phyloP scores from a whole-genome alignment of 2,113 vertebrate species.

The Coregonus clupeaformis region DNA sequence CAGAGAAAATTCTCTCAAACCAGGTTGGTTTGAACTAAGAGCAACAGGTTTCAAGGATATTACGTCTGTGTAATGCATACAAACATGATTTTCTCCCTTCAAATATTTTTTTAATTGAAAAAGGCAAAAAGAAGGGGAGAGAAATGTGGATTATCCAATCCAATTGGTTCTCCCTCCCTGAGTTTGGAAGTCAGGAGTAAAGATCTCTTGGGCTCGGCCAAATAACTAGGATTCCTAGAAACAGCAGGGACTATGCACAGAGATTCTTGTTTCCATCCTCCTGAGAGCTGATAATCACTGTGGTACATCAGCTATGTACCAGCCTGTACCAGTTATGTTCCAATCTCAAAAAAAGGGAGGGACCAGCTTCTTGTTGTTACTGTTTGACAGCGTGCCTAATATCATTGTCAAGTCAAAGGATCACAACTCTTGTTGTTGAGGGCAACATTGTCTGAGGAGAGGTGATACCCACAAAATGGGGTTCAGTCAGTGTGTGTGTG shows the following conservation, averaged over 20 bases:
- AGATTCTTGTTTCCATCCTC: too few relatives aligned
- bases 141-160: slow-evolving; percentile 68
- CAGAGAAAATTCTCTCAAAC: background rate
- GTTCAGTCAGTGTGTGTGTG: slow-evolving; percentile 40
- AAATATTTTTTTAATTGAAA: slow-evolving; percentile 78
- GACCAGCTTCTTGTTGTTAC: too few relatives aligned
- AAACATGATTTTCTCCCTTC: slow-evolving; percentile 59
- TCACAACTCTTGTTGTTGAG: too few relatives aligned
- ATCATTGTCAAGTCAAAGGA: too few relatives aligned
- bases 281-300: too few relatives aligned
- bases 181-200: slow-evolving; percentile 59
- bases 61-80: slow-evolving; percentile 21
- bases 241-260: slow-evolving; percentile 43
- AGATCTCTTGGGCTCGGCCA: slow-evolving; percentile 59
- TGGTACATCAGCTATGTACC: too few relatives aligned
- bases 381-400: too few relatives aligned
- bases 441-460: too few relatives aligned
- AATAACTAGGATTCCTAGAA: slow-evolving; percentile 69
- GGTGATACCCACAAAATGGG: too few relatives aligned
- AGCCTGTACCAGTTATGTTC: too few relatives aligned
- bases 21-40: background rate
- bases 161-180: slow-evolving; percentile 44
- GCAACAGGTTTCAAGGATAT: slow-evolving; percentile 26
- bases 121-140: slow-evolving; percentile 38
- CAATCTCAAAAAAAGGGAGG: too few relatives aligned